phyloP scores from a whole-genome alignment of 1,140 invertebrate genomes.

The Drosophila bifasciata region DNA sequence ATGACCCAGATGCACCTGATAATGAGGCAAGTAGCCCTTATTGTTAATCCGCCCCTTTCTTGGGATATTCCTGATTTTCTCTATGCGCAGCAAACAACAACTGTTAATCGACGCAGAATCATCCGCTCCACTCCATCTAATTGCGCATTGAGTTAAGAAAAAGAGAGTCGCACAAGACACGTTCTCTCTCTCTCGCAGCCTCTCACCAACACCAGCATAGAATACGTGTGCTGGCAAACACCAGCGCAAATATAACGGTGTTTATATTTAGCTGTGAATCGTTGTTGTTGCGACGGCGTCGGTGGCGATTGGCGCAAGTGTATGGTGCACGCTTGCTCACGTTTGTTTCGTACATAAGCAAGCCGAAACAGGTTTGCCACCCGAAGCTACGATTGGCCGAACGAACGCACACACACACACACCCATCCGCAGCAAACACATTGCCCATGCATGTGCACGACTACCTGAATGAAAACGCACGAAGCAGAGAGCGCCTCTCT shows the following conservation, averaged over 20 bases:
- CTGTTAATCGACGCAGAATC: no score
- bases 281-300: constrained; percentile 19
- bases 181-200: not conserved
- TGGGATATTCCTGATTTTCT: no score
- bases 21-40: no score
- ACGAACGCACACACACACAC: constrained; percentile 11
- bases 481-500: constrained; percentile 25
- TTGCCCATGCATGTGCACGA: no score
- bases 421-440: not conserved
- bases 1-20: no score
- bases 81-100: no score
- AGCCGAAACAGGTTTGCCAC: constrained; percentile 65
- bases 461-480: constrained; percentile 15
- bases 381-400: constrained; percentile 56
- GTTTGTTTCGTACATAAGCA: constrained; percentile 65
- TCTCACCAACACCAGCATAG: not conserved
- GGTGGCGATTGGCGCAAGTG: constrained; percentile 75
- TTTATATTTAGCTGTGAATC: constrained; percentile 24
- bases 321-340: constrained; percentile 59
- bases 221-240: constrained; percentile 11
- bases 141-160: no score
- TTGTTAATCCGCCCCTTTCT: no score
- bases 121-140: no score
- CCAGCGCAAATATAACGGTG: constrained; percentile 68
- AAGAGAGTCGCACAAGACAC: no score